These are phyloP conservation scores for Mustelus asterias DNA, from an alignment of 2,113 vertebrate genomes.

Conservation along the genomic window DNA sequence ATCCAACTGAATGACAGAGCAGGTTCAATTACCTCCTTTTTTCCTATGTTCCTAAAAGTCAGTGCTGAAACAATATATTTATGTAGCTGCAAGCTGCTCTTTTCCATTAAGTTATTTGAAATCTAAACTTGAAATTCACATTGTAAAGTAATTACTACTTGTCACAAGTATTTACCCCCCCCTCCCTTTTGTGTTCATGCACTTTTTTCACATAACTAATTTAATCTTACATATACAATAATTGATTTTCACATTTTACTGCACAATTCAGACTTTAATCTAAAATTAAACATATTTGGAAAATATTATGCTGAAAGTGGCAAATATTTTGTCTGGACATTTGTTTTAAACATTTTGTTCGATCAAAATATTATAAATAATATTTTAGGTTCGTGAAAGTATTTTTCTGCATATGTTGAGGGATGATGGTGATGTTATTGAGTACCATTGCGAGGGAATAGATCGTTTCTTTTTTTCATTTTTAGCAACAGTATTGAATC, in stretches of 20 bases:
- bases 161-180: neutral
- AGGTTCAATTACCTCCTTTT: neutral
- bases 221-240: neutral
- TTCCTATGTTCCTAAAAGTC: neutral
- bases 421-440: neutral
- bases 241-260: neutral
- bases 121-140: neutral
- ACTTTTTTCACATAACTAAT: neutral
- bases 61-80: neutral
- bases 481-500: neutral
- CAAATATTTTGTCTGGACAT: neutral
- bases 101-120: neutral
- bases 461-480: neutral
- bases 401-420: neutral
- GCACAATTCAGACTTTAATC: neutral
- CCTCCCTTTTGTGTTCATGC: neutral
- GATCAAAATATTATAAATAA: neutral
- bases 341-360: neutral
- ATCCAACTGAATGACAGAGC: neutral
- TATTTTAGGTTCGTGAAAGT: neutral
- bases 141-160: neutral
- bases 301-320: neutral
- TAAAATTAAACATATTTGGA: neutral
- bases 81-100: neutral
- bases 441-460: neutral